Evolutionary conservation across 2,113 vertebrate genomes (phyloP).

Genomic region (crab-eating macaque (Macaca fascicularis)): T2T-MFA8v1.1 NC_088383.1:49595501-49596000

Average conservation of each 20-base stretch:
- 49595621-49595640: not conserved
- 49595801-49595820: too few relatives aligned
- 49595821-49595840: too few relatives aligned
- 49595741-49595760: not conserved
- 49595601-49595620: not conserved
- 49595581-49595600: not conserved
- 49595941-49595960: too few relatives aligned
- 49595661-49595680: not conserved
- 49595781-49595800: too few relatives aligned
- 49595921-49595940: too few relatives aligned
- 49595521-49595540: not conserved
- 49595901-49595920: too few relatives aligned
- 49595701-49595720: not conserved
- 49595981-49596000: too few relatives aligned
- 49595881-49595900: too few relatives aligned
- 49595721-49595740: not conserved
- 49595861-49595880: too few relatives aligned
- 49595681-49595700: not conserved
- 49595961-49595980: too few relatives aligned
- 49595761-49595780: not conserved
- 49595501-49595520: not conserved
- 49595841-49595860: too few relatives aligned
- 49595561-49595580: not conserved
- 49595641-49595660: not conserved
- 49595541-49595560: not conserved